Percentiles rank a stretch among this genome's conserved stretches.
Conservation (phyloP, 2,888 invertebrate species). For the Tigriopus californicus region DNA sequence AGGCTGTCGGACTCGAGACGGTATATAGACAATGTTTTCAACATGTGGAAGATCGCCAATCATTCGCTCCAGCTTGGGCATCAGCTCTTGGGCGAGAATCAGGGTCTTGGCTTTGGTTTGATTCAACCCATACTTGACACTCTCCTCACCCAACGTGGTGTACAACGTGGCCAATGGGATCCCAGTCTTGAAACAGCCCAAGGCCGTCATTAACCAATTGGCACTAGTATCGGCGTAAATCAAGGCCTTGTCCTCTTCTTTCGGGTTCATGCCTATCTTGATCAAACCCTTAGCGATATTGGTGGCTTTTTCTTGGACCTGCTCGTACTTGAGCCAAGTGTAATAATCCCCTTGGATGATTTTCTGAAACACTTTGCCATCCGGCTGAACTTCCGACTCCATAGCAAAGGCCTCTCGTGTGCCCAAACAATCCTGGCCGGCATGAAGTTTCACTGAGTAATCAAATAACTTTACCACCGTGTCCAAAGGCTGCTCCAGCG, state of each 20-base stretch:
- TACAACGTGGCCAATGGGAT: conserved; percentile 89
- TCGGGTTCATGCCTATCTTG: conserved; percentile 51
- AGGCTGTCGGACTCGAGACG: not conserved
- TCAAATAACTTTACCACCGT: conserved; percentile 42
- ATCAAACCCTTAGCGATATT: conserved; percentile 67
- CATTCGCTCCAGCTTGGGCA: conserved; percentile 26
- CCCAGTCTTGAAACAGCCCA: conserved; percentile 85
- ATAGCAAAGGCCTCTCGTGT: conserved; percentile 75
- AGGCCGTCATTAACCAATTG: conserved; percentile 93
- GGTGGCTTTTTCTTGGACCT: conserved; percentile 52
- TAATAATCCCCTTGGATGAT: conserved; percentile 47
- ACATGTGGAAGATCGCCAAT: not conserved
- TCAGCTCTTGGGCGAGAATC: conserved; percentile 31
- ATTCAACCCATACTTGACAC: conserved; percentile 85
- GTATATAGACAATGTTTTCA: not conserved
- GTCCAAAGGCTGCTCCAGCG: not conserved
- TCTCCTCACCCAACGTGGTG: conserved; percentile 84
- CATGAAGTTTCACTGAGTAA: conserved; percentile 53
- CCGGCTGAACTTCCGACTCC: conserved; percentile 68
- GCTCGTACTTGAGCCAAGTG: conserved; percentile 63
- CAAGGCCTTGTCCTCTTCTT: conserved; percentile 46
- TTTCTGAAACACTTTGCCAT: conserved; percentile 32
- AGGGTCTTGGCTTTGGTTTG: conserved; percentile 55
- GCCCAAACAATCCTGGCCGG: conserved; percentile 58
- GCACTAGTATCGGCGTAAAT: conserved; percentile 93